Evolutionary conservation across 2,888 invertebrate genomes (phyloP).

Genomic region (Gymnosoma rotundatum): DNA sequence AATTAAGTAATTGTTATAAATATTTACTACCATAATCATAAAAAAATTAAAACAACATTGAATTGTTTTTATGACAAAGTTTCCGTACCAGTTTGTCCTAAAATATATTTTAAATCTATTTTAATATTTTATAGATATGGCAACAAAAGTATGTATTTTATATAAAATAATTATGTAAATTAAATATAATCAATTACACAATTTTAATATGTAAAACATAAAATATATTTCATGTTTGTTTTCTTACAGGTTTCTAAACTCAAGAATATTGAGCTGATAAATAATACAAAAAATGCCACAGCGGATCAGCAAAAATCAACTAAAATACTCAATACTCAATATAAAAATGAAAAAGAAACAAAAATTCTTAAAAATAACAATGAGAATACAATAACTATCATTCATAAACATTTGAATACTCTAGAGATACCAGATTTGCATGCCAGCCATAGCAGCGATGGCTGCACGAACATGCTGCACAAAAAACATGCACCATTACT

Average conservation of each 20-base stretch:
- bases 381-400: constrained; percentile 33
- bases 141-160: too few species aligned
- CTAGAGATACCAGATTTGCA: constrained; percentile 60
- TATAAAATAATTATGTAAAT: too few species aligned
- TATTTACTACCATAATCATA: too few species aligned
- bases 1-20: too few species aligned
- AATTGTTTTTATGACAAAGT: too few species aligned
- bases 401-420: constrained; percentile 62
- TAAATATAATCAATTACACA: too few species aligned
- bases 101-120: too few species aligned
- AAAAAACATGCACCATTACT: constrained; percentile 60
- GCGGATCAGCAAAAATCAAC: constrained; percentile 78
- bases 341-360: constrained; percentile 36
- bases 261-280: constrained; percentile 83
- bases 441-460: constrained; percentile 9
- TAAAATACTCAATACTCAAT: constrained; percentile 74
- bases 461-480: constrained; percentile 25
- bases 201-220: too few species aligned
- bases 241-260: constrained; percentile 83
- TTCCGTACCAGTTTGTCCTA: too few species aligned
- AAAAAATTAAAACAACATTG: too few species aligned
- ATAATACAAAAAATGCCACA: constrained; percentile 79
- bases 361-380: constrained; percentile 44
- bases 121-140: too few species aligned
- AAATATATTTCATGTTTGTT: neutral